Conservation (phyloP, 1,140 invertebrate species). For the Bombus fervidus region DNA sequence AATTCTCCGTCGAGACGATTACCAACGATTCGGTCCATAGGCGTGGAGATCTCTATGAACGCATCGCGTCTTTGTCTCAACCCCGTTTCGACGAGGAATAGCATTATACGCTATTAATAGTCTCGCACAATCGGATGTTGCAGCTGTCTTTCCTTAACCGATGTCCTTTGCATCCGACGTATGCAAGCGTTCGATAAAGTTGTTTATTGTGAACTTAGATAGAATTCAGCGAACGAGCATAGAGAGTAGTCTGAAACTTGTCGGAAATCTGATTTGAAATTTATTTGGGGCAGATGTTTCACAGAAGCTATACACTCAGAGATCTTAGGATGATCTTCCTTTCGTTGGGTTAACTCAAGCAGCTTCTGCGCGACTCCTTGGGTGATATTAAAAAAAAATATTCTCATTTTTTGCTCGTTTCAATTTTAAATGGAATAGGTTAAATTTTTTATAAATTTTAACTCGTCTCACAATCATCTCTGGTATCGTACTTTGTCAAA, state of each 20-base stretch:
- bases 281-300: neutral
- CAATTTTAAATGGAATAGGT: neutral
- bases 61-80: neutral
- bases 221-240: neutral
- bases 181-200: constrained; percentile 20
- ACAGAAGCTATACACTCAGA: neutral
- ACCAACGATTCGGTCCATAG: neutral
- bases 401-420: neutral
- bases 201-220: constrained; percentile 19
- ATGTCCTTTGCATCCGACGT: constrained; percentile 18
- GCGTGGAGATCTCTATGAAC: neutral
- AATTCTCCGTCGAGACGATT: neutral
- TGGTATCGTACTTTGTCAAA: too few species aligned
- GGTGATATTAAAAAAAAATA: neutral
- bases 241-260: neutral
- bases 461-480: too few species aligned
- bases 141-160: neutral
- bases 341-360: neutral
- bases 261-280: neutral
- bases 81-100: neutral
- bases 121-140: neutral
- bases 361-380: neutral
- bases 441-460: too few species aligned
- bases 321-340: neutral
- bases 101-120: neutral